Percentiles rank a stretch among this genome's conserved stretches.
These are phyloP conservation scores for Gallinago jamesoni DNA, from an alignment of 2,113 vertebrate genomes.

Conservation along the genomic window DNA sequence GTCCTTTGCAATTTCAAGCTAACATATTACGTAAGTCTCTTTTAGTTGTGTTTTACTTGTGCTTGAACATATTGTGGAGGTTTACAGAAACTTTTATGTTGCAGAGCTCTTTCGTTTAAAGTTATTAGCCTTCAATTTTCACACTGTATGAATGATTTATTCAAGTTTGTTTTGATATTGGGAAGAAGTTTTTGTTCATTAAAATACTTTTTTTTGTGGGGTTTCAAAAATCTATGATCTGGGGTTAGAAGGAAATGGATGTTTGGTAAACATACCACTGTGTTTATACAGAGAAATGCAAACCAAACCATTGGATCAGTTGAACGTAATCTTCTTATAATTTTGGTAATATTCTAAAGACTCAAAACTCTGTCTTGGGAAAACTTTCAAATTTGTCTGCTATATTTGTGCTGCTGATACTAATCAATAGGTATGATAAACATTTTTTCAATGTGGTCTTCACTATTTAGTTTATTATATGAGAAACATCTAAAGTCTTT, in stretches of 20 bases:
- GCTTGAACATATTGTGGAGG: neutral
- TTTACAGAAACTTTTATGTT: slow-evolving; percentile 12
- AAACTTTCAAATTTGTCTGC: slow-evolving; percentile 52
- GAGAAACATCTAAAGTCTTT: neutral
- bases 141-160: neutral
- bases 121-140: neutral
- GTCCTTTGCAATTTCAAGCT: slow-evolving; percentile 21
- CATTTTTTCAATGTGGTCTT: neutral
- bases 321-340: slow-evolving; percentile 35
- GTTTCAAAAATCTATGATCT: slow-evolving; percentile 2
- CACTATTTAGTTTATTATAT: neutral
- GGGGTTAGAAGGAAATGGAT: slow-evolving; percentile 24
- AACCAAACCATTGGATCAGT: slow-evolving; percentile 61
- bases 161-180: neutral
- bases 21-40: slow-evolving; percentile 43
- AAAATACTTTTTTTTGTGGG: neutral
- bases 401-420: slow-evolving; percentile 10
- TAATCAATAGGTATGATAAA: neutral
- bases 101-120: neutral
- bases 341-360: neutral
- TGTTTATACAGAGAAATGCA: slow-evolving; percentile 72
- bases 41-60: slow-evolving; percentile 33
- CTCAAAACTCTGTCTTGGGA: neutral
- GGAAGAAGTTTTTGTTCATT: neutral
- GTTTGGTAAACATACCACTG: slow-evolving; percentile 62